Conservation (phyloP, 2,113 vertebrate species). For the Clarias gariepinus region DNA sequence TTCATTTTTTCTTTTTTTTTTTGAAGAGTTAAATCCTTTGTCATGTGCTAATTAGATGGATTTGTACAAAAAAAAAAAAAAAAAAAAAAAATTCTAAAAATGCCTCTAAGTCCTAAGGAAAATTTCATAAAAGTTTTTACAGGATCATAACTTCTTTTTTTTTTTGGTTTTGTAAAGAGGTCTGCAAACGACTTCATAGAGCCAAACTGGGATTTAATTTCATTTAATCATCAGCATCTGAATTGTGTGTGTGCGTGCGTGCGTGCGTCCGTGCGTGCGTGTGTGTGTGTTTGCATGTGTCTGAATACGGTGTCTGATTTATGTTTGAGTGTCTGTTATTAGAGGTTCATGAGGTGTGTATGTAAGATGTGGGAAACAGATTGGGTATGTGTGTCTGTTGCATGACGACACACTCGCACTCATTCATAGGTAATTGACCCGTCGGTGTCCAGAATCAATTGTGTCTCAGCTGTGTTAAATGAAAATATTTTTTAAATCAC, state of each 20-base stretch:
- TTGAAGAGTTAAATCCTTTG: slow-evolving; percentile 66
- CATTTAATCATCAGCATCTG: slow-evolving; percentile 76
- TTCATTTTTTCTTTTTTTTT: slow-evolving; percentile 61
- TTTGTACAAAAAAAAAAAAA: slow-evolving; percentile 65
- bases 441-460: neutral
- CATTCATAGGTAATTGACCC: neutral
- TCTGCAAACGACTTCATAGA: slow-evolving; percentile 53
- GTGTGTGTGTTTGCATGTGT: slow-evolving; percentile 22
- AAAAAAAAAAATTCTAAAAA: slow-evolving; percentile 45
- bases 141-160: slow-evolving; percentile 51
- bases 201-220: slow-evolving; percentile 58
- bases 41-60: slow-evolving; percentile 65
- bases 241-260: slow-evolving; percentile 54
- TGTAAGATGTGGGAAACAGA: neutral
- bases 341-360: slow-evolving; percentile 10
- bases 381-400: neutral
- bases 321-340: neutral
- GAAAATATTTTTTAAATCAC: slow-evolving; percentile 39
- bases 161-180: neutral
- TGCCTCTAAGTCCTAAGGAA: slow-evolving; percentile 34
- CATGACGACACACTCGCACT: neutral
- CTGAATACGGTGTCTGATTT: slow-evolving; percentile 1
- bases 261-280: no score
- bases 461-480: neutral
- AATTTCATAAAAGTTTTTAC: slow-evolving; percentile 76